phyloP scores from a whole-genome alignment of 2,113 vertebrate genomes.

The Salvator merianae region DNA sequence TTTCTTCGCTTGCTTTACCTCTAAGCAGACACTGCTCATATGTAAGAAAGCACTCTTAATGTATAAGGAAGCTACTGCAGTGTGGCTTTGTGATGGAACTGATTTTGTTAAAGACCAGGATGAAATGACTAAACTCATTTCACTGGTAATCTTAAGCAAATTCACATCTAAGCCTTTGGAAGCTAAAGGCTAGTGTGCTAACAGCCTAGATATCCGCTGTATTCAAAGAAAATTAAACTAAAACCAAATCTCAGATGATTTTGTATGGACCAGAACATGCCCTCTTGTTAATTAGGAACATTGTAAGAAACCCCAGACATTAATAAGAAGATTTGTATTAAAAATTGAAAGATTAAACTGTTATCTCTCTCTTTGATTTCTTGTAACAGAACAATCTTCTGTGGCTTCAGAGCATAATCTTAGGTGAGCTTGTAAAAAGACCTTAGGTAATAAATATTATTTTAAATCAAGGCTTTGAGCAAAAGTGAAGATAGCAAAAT shows the following conservation, averaged over 20 bases:
- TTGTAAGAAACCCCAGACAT: slow-evolving; percentile 43
- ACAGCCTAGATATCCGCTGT: neutral
- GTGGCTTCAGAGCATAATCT: slow-evolving; percentile 47
- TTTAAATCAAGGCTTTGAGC: slow-evolving; percentile 43
- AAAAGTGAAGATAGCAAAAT: slow-evolving; percentile 22
- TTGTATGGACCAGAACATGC: slow-evolving; percentile 41
- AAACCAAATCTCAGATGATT: slow-evolving; percentile 47
- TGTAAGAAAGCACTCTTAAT: slow-evolving; percentile 28
- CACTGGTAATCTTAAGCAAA: slow-evolving; percentile 42
- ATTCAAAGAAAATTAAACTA: slow-evolving; percentile 50
- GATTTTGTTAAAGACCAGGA: slow-evolving; percentile 45
- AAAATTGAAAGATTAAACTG: slow-evolving; percentile 60
- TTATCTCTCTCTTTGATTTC: slow-evolving; percentile 57
- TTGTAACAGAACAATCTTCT: slow-evolving; percentile 43
- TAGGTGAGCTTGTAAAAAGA: slow-evolving; percentile 42
- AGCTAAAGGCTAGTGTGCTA: slow-evolving; percentile 42
- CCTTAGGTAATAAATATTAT: slow-evolving; percentile 40
- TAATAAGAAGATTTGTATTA: slow-evolving; percentile 53
- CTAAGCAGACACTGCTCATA: neutral
- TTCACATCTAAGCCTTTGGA: slow-evolving; percentile 47
- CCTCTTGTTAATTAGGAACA: slow-evolving; percentile 53
- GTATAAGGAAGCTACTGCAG: slow-evolving; percentile 29
- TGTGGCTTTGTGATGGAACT: slow-evolving; percentile 16
- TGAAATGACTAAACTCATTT: slow-evolving; percentile 45
- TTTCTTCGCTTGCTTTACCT: slow-evolving; percentile 3